Evolutionary conservation across 2,888 invertebrate species (phyloP), one percentile per base, ranked within the genome.

Genomic region (Erebia aethiops): DNA sequence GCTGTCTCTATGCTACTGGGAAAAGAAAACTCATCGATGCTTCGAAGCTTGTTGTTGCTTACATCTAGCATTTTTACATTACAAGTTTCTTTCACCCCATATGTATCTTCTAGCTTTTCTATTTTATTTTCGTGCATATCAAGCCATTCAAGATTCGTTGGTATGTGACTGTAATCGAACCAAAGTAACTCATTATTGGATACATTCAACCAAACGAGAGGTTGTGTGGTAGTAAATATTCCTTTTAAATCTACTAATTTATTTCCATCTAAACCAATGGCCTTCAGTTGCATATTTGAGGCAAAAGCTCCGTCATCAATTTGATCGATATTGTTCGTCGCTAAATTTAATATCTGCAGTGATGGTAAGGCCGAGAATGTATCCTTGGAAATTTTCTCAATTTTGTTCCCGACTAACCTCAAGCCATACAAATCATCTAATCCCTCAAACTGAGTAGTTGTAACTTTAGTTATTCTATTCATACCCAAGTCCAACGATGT

Each of bases 91-190:
- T 95, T 94, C 70, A 96, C 93, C 71, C 95, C 95, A 82, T 95
- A 96, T 76, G 95, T 96, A 86, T 97, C 96, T 77, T 96, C 96
- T 58, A 97, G 91, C 80, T 96, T 95, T 77, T 95, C 95, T 81
- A 97, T 95, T 91, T 95, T 95, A 87, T 97, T 97, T 82, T 96
- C 95, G 84, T 97, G 97, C 94, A 97, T 95, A 87, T 97, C 97
- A 70, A 97, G 91, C 96, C 96, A 96, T 84, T 96, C 96, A 60
- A 97, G 93, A 81, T 95, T 96, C 1, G 94, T 85, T 14, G 97
- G 97, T 80, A 97, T 94, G 81, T 97, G 95, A 78, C 96, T 96
- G 81, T 96, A 97, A 90, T 97, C 97, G 87, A 97, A 97, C 95
- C 96, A 96, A 74, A 95, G 92, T 77, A 97, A 90, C 84, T 95